Evolutionary conservation across 2,888 invertebrate species (phyloP).

Genomic region (Octonoba sinensis): DNA sequence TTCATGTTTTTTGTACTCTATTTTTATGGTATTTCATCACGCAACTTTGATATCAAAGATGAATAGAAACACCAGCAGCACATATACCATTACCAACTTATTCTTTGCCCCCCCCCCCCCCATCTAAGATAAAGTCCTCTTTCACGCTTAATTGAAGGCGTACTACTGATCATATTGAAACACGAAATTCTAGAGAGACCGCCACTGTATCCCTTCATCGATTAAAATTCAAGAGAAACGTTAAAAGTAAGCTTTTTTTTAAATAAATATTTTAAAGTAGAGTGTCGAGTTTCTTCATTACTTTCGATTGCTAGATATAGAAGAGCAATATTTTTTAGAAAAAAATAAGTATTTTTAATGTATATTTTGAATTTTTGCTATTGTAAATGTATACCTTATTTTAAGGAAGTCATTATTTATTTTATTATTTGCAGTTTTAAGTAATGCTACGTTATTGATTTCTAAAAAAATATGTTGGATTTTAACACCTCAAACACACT

Average conservation of each 20-base stretch:
- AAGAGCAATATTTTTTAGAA: too few relatives aligned
- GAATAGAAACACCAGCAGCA: constrained; percentile 22
- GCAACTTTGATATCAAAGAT: constrained; percentile 50
- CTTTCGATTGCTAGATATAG: too few relatives aligned
- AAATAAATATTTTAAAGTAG: constrained; percentile 4
- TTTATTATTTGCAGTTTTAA: too few relatives aligned
- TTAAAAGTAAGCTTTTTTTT: not conserved
- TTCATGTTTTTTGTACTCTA: constrained; percentile 7
- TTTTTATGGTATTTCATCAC: constrained; percentile 50
- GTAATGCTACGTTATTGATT: too few relatives aligned
- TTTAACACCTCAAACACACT: too few relatives aligned
- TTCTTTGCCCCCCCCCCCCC: too few relatives aligned
- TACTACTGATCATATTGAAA: not conserved
- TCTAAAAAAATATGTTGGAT: too few relatives aligned
- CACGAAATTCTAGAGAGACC: not conserved
- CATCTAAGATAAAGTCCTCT: constrained; percentile 33
- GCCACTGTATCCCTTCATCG: not conserved
- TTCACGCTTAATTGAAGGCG: constrained; percentile 35
- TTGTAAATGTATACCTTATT: too few relatives aligned
- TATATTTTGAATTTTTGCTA: too few relatives aligned
- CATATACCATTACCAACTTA: constrained; percentile 42
- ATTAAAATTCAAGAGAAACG: not conserved
- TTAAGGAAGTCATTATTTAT: too few relatives aligned
- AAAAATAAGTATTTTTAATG: too few relatives aligned
- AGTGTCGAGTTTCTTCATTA: not conserved